Percentiles rank a stretch among this genome's conserved stretches.
phyloP scores from a whole-genome alignment of 2,113 vertebrate species.

The Pelobates fuscus region DNA sequence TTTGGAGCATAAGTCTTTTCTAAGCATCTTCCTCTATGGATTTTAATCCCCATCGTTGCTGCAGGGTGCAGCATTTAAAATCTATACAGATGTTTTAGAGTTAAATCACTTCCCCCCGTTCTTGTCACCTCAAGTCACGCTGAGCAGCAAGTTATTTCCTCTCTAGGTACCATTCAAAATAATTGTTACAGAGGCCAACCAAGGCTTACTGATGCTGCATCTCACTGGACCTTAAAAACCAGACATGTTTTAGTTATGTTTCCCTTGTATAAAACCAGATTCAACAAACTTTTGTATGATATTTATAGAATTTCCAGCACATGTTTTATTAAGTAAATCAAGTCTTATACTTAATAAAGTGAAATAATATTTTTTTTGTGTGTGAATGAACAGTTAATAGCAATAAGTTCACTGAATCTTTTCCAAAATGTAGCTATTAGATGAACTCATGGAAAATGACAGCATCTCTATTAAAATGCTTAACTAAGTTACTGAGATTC shows the following conservation, averaged over 20 bases:
- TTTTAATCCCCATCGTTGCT: constrained; percentile 60
- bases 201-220: neutral
- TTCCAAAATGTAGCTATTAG: too few species aligned
- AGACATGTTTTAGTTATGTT: neutral
- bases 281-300: neutral
- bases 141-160: constrained; percentile 60
- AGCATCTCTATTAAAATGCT: too few species aligned
- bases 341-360: neutral
- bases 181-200: constrained; percentile 13
- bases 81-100: constrained; percentile 9
- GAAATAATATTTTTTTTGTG: neutral
- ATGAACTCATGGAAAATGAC: too few species aligned
- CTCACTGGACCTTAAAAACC: neutral
- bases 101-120: constrained; percentile 54
- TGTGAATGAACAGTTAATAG: neutral
- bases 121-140: constrained; percentile 67
- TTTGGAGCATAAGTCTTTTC: constrained; percentile 62
- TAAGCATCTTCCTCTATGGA: constrained; percentile 64
- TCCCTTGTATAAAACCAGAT: neutral
- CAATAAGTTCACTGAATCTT: neutral
- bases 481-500: too few species aligned
- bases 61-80: constrained; percentile 7
- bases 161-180: constrained; percentile 60
- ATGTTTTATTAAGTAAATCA: neutral
- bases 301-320: neutral